Base-by-base conservation (phyloP, 2,888 invertebrate species). In the Micropterix aruncella region DNA sequence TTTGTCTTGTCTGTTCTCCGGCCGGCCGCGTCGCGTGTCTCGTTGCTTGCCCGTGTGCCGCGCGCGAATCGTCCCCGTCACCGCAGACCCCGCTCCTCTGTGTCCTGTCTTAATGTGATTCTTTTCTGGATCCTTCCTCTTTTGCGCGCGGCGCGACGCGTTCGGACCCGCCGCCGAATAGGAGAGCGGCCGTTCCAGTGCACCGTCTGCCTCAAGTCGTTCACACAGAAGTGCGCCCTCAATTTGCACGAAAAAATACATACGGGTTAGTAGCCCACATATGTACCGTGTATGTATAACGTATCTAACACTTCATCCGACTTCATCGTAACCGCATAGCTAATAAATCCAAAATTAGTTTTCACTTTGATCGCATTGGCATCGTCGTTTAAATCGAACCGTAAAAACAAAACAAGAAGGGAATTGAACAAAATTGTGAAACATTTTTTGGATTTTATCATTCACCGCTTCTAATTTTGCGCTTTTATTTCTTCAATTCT, bases 171-270 rank as follows among this genome's bases (percentile, higher is more conserved):
- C 64, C 65, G 44, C 41, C 42, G 41, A 38, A 67, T 69, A 71
- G 72, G 72, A 63, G 72, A 73, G 70, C 70, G 73, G 60, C 73
- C 73, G 65, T 74, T 72, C 70, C 71, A 71, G 70, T 74, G 73
- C 70, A 69, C 68, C 70, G 70, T 70, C 70, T 73, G 73, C 70
- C 70, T 72, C 71, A 73, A 73, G 72, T 71, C 73, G 66, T 73
- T 73, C 71, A 73, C 73, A 66, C 73, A 73, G 71, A 73, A 73
- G 70, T 73, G 73, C 69, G 73, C 73, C 65, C 72, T 73, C 70
- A 73, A 72, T 68, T 73, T 73, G 70, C 73, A 73, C 70, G 70
- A 72, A 70, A 73, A 73, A 61, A 73, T 72, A 70, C 73, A 73
- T 69, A 72, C 73, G 71, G 73, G 73, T 73, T 66, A 71, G 71